Evolutionary conservation across 2,113 vertebrate species (phyloP).

Genomic region (Lontra canadensis): DNA sequence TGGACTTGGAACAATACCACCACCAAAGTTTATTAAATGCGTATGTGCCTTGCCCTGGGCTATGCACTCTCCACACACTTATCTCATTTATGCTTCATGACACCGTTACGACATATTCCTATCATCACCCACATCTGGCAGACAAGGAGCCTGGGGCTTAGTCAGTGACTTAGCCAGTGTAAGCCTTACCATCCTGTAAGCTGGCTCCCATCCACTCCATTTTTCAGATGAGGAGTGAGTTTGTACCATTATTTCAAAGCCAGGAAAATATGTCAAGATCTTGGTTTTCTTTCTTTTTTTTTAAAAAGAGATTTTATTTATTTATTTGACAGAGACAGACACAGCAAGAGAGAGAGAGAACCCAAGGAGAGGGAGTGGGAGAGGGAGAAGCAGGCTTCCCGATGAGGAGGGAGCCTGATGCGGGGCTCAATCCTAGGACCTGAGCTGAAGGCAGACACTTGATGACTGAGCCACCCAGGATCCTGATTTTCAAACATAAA

Average conservation of each 20-base stretch:
- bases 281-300: not conserved
- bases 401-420: too few relatives aligned
- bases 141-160: not conserved
- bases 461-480: not conserved
- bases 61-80: not conserved
- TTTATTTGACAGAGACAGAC: too few relatives aligned
- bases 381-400: too few relatives aligned
- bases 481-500: constrained; percentile 8
- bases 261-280: not conserved
- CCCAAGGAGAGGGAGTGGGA: too few relatives aligned
- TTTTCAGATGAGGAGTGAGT: not conserved
- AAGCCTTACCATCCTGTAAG: not conserved
- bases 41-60: not conserved
- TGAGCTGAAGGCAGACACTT: too few relatives aligned
- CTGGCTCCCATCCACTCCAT: not conserved
- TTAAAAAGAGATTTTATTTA: too few relatives aligned
- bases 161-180: not conserved
- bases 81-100: not conserved
- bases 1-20: not conserved
- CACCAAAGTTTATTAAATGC: not conserved
- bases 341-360: too few relatives aligned
- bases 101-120: not conserved
- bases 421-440: too few relatives aligned
- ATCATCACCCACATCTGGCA: not conserved
- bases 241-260: not conserved